Evolutionary conservation across 2,888 invertebrate genomes (phyloP).

Genomic region (Polydrusus tereticollis): DNA sequence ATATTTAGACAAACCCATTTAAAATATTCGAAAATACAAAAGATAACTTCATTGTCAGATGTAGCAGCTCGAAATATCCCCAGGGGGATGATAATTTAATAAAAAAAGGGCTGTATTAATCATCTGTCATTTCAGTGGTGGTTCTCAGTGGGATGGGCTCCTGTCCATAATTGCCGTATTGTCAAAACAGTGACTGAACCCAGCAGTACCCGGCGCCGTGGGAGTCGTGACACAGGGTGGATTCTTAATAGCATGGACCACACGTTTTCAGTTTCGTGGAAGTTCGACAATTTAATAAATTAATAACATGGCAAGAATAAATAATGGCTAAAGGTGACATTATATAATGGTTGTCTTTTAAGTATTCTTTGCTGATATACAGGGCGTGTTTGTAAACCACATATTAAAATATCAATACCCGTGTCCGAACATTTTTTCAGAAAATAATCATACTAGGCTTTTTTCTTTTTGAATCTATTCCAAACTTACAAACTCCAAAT

Average conservation of each 20-base stretch:
- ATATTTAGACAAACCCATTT: background rate
- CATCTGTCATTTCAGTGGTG: slow-evolving; percentile 63
- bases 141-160: slow-evolving; percentile 62
- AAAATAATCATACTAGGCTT: too few relatives aligned
- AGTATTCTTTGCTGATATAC: slow-evolving; percentile 2
- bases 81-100: slow-evolving; percentile 66
- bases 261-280: slow-evolving; percentile 61
- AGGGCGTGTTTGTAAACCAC: too few relatives aligned
- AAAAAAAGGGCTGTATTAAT: slow-evolving; percentile 65
- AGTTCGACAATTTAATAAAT: slow-evolving; percentile 30
- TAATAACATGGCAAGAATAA: background rate
- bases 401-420: too few relatives aligned
- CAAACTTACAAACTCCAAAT: too few relatives aligned
- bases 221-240: slow-evolving; percentile 34
- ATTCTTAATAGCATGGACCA: slow-evolving; percentile 57
- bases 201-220: slow-evolving; percentile 56
- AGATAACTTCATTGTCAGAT: slow-evolving; percentile 3
- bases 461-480: too few relatives aligned
- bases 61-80: slow-evolving; percentile 37
- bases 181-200: slow-evolving; percentile 64
- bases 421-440: too few relatives aligned
- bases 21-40: background rate
- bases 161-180: slow-evolving; percentile 66
- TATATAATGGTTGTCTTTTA: slow-evolving; percentile 6
- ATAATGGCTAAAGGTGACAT: background rate